Conservation (phyloP, 2,113 vertebrate genomes). For the Willisornis vidua region DNA sequence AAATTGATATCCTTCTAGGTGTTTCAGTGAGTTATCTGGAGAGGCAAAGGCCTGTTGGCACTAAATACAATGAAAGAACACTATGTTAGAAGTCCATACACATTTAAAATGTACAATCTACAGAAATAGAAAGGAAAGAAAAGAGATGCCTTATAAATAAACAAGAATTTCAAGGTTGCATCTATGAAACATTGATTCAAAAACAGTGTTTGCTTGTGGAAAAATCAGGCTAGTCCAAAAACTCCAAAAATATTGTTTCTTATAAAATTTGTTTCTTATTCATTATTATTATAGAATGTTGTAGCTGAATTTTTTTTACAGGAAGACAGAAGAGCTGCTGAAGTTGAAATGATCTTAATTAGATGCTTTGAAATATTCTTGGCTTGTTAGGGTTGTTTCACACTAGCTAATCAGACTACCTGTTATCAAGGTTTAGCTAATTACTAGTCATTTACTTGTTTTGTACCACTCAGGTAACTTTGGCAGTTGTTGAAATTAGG, state of each 20-base stretch:
- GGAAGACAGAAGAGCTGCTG: neutral
- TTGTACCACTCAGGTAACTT: neutral
- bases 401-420: slow-evolving; percentile 10
- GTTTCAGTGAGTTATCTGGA: neutral
- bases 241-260: slow-evolving; percentile 37
- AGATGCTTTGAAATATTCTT: neutral
- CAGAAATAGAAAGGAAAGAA: neutral
- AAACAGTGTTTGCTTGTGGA: neutral
- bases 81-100: neutral
- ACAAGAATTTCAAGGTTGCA: neutral
- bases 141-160: neutral
- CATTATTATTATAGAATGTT: slow-evolving; percentile 43
- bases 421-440: slow-evolving; percentile 22
- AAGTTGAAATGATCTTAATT: neutral
- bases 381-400: neutral
- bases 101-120: accelerated
- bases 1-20: neutral
- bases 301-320: neutral
- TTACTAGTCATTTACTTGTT: slow-evolving; percentile 39
- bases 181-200: neutral
- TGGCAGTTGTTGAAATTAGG: slow-evolving; percentile 19
- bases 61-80: neutral
- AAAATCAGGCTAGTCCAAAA: slow-evolving; percentile 12
- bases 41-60: neutral
- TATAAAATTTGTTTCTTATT: slow-evolving; percentile 47